Percentiles rank a stretch among this genome's conserved stretches.
These are phyloP conservation scores for Maconellicoccus hirsutus DNA, from an alignment of 1,140 invertebrate species.

Conservation along the genomic window DNA sequence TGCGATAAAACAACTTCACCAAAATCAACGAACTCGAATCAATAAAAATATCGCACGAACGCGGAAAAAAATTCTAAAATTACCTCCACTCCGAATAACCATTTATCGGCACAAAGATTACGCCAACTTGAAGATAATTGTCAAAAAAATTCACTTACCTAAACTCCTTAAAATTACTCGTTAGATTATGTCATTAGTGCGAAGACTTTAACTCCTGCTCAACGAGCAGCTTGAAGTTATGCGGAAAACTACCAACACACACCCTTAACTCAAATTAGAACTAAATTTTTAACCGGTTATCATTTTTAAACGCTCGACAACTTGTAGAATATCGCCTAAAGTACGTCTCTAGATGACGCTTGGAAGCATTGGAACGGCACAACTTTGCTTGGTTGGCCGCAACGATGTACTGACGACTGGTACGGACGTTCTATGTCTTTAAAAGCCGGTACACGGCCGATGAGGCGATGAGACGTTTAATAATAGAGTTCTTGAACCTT, in stretches of 20 bases:
- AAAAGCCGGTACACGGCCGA: background rate
- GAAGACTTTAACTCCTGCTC: too few species aligned
- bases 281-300: background rate
- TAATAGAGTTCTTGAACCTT: conserved; percentile 9
- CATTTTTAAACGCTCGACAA: background rate
- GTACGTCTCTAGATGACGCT: background rate
- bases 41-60: too few species aligned
- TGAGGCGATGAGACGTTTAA: background rate
- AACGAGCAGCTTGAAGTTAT: too few species aligned
- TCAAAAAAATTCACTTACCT: background rate
- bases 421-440: background rate
- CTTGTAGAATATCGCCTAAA: background rate
- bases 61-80: too few species aligned
- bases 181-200: background rate
- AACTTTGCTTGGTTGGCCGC: background rate
- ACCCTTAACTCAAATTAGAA: background rate
- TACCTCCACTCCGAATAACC: too few species aligned
- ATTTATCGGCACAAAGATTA: too few species aligned
- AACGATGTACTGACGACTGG: background rate
- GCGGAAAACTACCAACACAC: background rate
- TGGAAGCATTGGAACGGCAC: background rate
- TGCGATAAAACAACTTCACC: too few species aligned
- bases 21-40: too few species aligned
- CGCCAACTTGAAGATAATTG: too few species aligned
- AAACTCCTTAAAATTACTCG: background rate